Evolutionary conservation across 1,140 invertebrate species (phyloP).

Genomic region (Drosophila malerkotliana): DNA sequence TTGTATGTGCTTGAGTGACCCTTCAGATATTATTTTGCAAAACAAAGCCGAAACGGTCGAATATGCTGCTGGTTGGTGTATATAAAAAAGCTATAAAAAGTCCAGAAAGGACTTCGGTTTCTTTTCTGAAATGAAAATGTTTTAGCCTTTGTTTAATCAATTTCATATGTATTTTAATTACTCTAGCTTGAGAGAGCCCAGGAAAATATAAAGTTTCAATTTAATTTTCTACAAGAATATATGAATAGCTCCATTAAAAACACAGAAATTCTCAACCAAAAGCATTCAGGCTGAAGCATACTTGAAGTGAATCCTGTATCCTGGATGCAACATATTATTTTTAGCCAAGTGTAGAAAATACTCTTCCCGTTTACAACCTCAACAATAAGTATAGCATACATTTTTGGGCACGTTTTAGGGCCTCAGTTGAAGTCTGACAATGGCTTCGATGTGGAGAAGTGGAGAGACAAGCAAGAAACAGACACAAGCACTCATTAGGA

Average conservation of each 20-base stretch:
- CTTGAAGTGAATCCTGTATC: background rate
- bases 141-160: constrained; percentile 28
- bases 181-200: background rate
- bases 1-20: constrained; percentile 37
- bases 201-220: background rate
- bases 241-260: background rate
- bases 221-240: background rate
- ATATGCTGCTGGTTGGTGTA: constrained; percentile 11
- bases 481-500: constrained; percentile 41
- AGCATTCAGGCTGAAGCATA: background rate
- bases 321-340: background rate
- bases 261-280: background rate
- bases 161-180: constrained; percentile 2
- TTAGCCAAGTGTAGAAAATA: constrained; percentile 6
- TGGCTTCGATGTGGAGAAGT: constrained; percentile 28
- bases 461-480: constrained; percentile 16
- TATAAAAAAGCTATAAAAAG: constrained; percentile 34
- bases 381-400: constrained; percentile 22
- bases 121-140: background rate
- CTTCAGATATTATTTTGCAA: constrained; percentile 60
- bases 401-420: constrained; percentile 18
- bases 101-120: background rate
- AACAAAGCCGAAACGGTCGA: constrained; percentile 42
- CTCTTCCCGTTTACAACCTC: constrained; percentile 17
- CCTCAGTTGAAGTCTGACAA: constrained; percentile 4